phyloP scores from a whole-genome alignment of 2,888 invertebrate genomes.

The Thalpophila matura region DNA sequence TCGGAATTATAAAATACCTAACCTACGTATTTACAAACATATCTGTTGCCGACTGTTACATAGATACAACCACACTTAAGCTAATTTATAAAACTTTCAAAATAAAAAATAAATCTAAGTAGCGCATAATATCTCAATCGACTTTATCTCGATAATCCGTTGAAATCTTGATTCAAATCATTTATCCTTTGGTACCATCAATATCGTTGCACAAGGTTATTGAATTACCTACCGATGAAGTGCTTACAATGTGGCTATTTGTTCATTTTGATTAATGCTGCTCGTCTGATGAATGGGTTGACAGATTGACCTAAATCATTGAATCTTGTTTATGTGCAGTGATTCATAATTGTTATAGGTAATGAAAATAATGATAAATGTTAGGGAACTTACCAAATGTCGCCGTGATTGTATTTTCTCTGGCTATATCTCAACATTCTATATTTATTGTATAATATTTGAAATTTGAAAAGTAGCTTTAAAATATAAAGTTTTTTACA shows the following conservation, averaged over 20 bases:
- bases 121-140: background rate
- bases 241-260: constrained; percentile 52
- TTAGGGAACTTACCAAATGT: background rate
- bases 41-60: background rate
- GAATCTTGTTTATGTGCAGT: constrained; percentile 27
- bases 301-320: constrained; percentile 59
- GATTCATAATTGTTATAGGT: constrained; percentile 31
- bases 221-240: constrained; percentile 54
- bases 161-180: constrained; percentile 31
- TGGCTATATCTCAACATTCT: no score
- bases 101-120: constrained; percentile 7
- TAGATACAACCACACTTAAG: background rate
- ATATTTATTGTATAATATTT: no score
- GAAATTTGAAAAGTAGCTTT: no score
- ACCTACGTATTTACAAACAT: no score
- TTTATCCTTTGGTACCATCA: constrained; percentile 45
- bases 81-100: background rate
- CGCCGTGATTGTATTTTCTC: no score
- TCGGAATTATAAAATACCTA: no score
- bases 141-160: constrained; percentile 29
- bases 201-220: constrained; percentile 52
- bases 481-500: no score
- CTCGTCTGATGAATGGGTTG: constrained; percentile 41
- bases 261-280: constrained; percentile 58
- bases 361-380: background rate